These are phyloP conservation scores for Lamproptera curius DNA, from an alignment of 2,888 invertebrate species.

Conservation along the genomic window DNA sequence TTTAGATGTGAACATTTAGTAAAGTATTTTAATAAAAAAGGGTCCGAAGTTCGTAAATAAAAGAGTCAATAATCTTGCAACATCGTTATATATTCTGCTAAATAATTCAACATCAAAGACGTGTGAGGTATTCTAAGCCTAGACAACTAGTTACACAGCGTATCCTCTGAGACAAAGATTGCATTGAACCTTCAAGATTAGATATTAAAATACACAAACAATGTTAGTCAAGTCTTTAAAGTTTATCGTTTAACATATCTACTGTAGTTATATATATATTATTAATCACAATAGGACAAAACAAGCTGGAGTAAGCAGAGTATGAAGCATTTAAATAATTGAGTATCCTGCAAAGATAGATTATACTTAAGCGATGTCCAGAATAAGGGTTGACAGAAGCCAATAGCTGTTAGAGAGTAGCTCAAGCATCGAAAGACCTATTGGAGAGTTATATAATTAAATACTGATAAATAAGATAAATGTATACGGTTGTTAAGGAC, in stretches of 20 bases:
- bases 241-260: slow-evolving; percentile 61
- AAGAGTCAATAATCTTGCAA: slow-evolving; percentile 67
- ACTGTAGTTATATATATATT: slow-evolving; percentile 64
- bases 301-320: slow-evolving; percentile 68
- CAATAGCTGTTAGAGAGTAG: background rate
- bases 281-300: slow-evolving; percentile 60
- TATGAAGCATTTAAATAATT: slow-evolving; percentile 19
- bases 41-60: slow-evolving; percentile 58
- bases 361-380: background rate
- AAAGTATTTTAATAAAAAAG: slow-evolving; percentile 40
- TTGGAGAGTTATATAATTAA: too few species aligned
- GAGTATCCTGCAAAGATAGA: background rate
- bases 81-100: slow-evolving; percentile 74
- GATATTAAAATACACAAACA: slow-evolving; percentile 54
- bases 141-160: slow-evolving; percentile 45
- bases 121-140: slow-evolving; percentile 48
- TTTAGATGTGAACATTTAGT: slow-evolving; percentile 49
- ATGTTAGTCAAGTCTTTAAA: slow-evolving; percentile 51
- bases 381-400: background rate
- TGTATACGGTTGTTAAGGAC: too few species aligned
- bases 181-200: slow-evolving; percentile 73
- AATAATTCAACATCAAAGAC: slow-evolving; percentile 53
- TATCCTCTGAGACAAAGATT: slow-evolving; percentile 71
- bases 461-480: too few species aligned
- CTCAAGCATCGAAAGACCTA: background rate